Evolutionary conservation across 53 echinoderm and acorn worm genomes (phyloP).

Genomic region (Temnopleurus reevesii): DNA sequence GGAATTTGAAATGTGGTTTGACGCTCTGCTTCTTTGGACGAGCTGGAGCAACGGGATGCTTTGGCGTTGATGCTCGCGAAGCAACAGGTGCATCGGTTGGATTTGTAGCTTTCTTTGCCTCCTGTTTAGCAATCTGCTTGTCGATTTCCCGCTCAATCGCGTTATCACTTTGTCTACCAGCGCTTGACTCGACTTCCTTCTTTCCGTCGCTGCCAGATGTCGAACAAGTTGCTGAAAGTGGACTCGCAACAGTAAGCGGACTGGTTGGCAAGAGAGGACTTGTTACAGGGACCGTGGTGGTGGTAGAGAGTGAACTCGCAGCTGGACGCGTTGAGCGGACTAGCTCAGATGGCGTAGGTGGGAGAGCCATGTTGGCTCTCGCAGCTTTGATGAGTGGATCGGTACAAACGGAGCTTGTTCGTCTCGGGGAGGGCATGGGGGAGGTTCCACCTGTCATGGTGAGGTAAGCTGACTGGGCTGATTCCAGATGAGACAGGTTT

Average conservation of each 20-base stretch:
- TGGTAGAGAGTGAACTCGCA: neutral
- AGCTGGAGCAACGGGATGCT: constrained; percentile 11
- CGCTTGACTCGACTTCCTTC: neutral
- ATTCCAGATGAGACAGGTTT: neutral
- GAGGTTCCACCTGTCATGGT: constrained; percentile 30
- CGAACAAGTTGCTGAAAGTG: too few species aligned
- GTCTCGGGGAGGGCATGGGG: constrained; percentile 35
- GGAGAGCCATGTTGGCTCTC: constrained; percentile 49
- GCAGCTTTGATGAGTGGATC: constrained; percentile 41
- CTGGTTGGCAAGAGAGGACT: neutral
- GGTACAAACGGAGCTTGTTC: neutral
- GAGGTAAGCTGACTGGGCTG: constrained; percentile 2
- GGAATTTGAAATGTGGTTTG: neutral
- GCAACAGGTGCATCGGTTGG: neutral
- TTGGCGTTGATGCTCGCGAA: neutral
- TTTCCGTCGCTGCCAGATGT: too few species aligned
- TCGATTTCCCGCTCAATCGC: too few species aligned
- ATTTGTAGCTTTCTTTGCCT: neutral
- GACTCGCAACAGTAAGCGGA: too few species aligned
- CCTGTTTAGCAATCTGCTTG: neutral
- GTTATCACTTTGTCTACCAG: neutral
- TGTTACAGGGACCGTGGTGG: neutral
- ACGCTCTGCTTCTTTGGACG: constrained; percentile 18
- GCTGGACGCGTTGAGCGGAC: neutral
- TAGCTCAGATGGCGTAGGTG: constrained; percentile 31